Evolutionary conservation across 2,797 vertebrate genomes (phyloP).

Genomic region (Neosilurus mollespiculum): DNA sequence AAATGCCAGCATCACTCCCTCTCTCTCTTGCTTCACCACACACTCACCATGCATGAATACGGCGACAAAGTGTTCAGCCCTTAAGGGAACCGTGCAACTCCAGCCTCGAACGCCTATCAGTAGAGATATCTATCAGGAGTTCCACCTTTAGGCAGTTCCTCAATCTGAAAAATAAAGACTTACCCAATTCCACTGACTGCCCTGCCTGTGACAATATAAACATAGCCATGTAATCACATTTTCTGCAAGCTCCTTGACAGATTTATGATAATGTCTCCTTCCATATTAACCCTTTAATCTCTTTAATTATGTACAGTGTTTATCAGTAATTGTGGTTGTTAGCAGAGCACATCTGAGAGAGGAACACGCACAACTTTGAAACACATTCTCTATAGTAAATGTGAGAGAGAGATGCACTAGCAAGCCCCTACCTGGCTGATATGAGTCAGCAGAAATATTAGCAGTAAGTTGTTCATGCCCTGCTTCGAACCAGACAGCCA

Average conservation of each 20-base stretch:
- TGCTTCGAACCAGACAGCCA: not conserved
- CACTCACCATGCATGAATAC: too few species aligned
- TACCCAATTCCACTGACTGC: not conserved
- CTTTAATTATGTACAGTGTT: not conserved
- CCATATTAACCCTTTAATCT: not conserved
- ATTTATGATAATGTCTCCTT: not conserved
- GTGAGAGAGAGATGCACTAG: slow-evolving; percentile 2
- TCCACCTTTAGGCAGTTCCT: too few species aligned
- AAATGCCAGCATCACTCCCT: too few species aligned
- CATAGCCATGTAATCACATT: not conserved
- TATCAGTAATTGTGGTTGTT: not conserved
- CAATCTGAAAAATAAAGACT: not conserved
- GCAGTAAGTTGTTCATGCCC: slow-evolving; percentile 16
- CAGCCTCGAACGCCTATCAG: too few species aligned
- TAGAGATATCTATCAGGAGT: too few species aligned
- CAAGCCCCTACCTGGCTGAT: not conserved
- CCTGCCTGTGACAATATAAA: not conserved
- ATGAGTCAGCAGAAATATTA: slow-evolving; percentile 18
- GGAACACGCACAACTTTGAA: not conserved
- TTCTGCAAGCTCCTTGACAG: not conserved
- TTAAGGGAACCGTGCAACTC: too few species aligned
- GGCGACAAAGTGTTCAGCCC: too few species aligned
- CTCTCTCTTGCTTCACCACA: too few species aligned
- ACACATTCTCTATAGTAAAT: not conserved
- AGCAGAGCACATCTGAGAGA: not conserved